Evolutionary conservation across 1,140 invertebrate species (phyloP).

Genomic region (Pseudoatta argentina): DNA sequence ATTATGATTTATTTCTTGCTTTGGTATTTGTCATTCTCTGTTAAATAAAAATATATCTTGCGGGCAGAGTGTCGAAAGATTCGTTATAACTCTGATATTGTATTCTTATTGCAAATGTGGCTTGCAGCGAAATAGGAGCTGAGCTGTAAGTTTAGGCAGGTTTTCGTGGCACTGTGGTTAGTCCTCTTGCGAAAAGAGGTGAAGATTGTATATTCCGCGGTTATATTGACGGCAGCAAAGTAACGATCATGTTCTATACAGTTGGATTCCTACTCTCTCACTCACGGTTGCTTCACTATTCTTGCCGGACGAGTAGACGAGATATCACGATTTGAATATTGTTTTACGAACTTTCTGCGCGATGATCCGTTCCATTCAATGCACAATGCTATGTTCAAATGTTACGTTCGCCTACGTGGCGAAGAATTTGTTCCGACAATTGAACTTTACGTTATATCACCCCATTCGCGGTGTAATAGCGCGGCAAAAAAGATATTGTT

Average conservation of each 20-base stretch:
- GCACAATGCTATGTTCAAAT: conserved; percentile 32
- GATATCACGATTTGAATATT: conserved; percentile 24
- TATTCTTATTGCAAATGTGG: background rate
- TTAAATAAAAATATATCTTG: background rate
- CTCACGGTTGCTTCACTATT: background rate
- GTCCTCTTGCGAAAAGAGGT: conserved; percentile 10
- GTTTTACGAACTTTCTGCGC: conserved; percentile 10
- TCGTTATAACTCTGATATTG: conserved; percentile 4
- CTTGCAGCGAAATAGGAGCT: background rate
- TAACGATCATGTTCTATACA: conserved; percentile 35
- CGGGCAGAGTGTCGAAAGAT: background rate
- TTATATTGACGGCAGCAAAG: background rate
- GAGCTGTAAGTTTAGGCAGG: background rate
- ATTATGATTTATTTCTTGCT: background rate
- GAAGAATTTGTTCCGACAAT: conserved; percentile 43
- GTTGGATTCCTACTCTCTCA: background rate
- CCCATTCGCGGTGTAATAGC: conserved; percentile 46
- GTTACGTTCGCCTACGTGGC: conserved; percentile 47
- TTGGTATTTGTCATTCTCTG: no score
- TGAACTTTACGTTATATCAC: conserved; percentile 43
- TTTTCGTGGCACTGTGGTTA: conserved; percentile 29
- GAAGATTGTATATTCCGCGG: conserved; percentile 28
- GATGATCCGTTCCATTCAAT: conserved; percentile 23
- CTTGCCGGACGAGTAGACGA: conserved; percentile 1
- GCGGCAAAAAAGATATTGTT: conserved; percentile 69